Evolutionary conservation across 2,797 vertebrate genomes (phyloP), one percentile per base, ranked within the genome.

Genomic region (Spheniscus humboldti): DNA sequence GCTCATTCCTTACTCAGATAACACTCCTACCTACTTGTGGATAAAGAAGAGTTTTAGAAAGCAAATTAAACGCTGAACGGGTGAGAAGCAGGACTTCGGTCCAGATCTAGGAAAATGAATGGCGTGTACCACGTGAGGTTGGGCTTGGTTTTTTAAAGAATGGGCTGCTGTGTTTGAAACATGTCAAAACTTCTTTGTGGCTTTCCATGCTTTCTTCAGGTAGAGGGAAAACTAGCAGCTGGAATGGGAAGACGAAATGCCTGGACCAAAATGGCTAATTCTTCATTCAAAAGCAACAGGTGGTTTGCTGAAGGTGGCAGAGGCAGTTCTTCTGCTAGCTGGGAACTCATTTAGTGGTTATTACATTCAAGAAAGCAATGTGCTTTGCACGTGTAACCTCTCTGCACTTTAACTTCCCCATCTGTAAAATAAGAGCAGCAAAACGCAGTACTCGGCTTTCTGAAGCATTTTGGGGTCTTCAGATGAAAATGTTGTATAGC

Each of bases 381-480:
- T 94, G 94, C 73, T 95, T 90, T 95, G 92, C 94, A 96, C 94
- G 60, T 96, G 94, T 94, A 96, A 92, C 94, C 92, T 67, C 55
- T 63, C 79, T 92, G 87, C 94, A 72, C 94, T 96, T 92, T 52
- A 94, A 69, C 77, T 73, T 88, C 76, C 56, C 68, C 88, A 76
- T 85, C 71, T 85, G 91, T 73, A 92, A 91, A 84, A 83, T 41
- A 68, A 80, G 83, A 93, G 67, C 56, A 78, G 84, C 52, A 78
- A 94, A 85, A 79, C 31, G 52, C 59, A 78, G 62, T 45, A 48
- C 18, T 84, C 74, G n/a, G 59, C 71, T 94, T 94, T 93, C 71
- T 74, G 64, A 95, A 91, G 68, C 3, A 0, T 43, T 88, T 24
- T 67, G 39, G 52, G 43, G 47, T 55, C 81, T 89, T 85, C 63